A percentile compares a stretch with the other conserved stretches of the same genome.
Evolutionary conservation across 2,113 vertebrate species (phyloP).

Genomic region (Lagenorhynchus albirostris): DNA sequence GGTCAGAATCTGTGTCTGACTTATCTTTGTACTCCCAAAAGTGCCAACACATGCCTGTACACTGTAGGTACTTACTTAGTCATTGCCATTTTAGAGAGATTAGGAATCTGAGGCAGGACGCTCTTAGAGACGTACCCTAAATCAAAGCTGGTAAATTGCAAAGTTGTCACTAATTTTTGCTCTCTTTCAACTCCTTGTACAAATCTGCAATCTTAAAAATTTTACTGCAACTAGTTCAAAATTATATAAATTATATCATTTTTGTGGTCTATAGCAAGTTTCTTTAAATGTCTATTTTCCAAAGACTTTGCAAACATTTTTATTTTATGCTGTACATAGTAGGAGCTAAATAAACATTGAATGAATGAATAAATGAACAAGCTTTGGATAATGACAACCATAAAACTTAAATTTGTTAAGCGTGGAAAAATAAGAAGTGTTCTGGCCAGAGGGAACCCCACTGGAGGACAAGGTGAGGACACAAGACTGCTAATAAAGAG

Average conservation of each 20-base stretch:
- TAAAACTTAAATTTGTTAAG: constrained; percentile 59
- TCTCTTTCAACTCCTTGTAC: not conserved
- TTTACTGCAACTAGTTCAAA: not conserved
- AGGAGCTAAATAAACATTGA: not conserved
- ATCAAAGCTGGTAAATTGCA: not conserved
- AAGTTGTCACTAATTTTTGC: not conserved
- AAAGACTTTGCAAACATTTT: not conserved
- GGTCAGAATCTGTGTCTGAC: not conserved
- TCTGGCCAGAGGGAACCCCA: constrained; percentile 32
- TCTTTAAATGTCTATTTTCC: not conserved
- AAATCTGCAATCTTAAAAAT: not conserved
- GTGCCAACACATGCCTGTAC: not conserved
- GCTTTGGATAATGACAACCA: not conserved
- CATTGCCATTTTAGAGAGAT: not conserved
- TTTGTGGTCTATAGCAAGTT: not conserved
- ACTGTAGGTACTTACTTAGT: not conserved
- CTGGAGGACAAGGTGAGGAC: not conserved
- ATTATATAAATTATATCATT: not conserved
- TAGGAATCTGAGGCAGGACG: not conserved
- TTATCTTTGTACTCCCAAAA: not conserved
- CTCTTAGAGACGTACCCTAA: not conserved
- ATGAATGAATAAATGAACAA: not conserved
- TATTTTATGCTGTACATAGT: not conserved
- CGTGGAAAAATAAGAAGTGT: constrained; percentile 57
- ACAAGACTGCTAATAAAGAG: not conserved